phyloP scores from a whole-genome alignment of 2,888 invertebrate species.

The Clistopyga incitator region DNA sequence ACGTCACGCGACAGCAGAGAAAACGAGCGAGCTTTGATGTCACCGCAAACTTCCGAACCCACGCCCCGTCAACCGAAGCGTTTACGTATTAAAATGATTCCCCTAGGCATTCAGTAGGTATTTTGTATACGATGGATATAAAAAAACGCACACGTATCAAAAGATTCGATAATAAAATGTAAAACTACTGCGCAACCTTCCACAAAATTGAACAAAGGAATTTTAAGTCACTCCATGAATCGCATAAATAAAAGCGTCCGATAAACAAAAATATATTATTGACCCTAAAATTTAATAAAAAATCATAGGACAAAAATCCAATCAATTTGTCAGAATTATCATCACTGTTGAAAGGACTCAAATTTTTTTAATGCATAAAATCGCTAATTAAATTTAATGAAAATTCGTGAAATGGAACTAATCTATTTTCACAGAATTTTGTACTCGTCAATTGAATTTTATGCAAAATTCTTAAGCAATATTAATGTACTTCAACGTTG shows the following conservation, averaged over 20 bases:
- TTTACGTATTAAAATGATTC: slow-evolving; percentile 52
- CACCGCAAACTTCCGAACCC: slow-evolving; percentile 54
- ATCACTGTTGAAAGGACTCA: too few relatives aligned
- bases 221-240: background rate
- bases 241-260: background rate
- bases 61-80: slow-evolving; percentile 15
- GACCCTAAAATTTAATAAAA: background rate
- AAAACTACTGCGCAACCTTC: background rate
- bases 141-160: slow-evolving; percentile 20
- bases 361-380: too few relatives aligned
- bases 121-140: background rate
- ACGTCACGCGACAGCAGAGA: slow-evolving; percentile 33
- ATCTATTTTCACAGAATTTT: too few relatives aligned
- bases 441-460: too few relatives aligned
- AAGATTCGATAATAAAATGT: slow-evolving; percentile 24
- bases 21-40: slow-evolving; percentile 63
- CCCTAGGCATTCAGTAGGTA: background rate
- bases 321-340: background rate
- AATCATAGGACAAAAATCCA: background rate
- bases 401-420: too few relatives aligned
- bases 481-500: too few relatives aligned
- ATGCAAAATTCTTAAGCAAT: too few relatives aligned
- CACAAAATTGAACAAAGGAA: slow-evolving; percentile 1
- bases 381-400: too few relatives aligned
- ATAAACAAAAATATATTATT: background rate